phyloP scores from a whole-genome alignment of 2,797 vertebrate genomes.

The Chaetodon trifasciatus region DNA sequence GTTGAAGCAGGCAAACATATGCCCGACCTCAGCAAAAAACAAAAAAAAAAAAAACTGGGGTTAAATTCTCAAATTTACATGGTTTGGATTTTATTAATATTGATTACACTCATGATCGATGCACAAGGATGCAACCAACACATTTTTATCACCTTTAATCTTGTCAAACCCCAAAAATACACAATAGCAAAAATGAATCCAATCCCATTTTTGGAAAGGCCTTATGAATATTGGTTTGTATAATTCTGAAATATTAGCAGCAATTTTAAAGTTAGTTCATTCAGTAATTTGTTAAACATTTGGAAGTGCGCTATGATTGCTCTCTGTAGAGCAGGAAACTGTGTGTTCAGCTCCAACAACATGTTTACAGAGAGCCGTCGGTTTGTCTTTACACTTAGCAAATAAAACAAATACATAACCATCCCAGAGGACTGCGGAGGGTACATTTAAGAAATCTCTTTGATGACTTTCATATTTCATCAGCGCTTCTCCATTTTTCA shows the following conservation, averaged over 20 bases:
- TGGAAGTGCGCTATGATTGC: neutral
- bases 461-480: constrained; percentile 45
- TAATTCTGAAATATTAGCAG: neutral
- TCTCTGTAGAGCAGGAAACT: neutral
- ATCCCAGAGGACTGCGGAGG: constrained; percentile 15
- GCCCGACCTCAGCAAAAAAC: too few species aligned
- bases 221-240: neutral
- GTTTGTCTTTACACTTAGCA: constrained; percentile 44
- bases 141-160: neutral
- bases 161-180: neutral
- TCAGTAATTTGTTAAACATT: constrained; percentile 26
- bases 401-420: constrained; percentile 32
- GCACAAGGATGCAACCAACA: neutral
- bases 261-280: constrained; percentile 11
- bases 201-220: neutral
- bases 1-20: neutral
- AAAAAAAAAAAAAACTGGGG: too few species aligned
- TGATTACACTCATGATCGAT: neutral
- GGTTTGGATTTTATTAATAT: neutral
- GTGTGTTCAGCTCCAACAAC: constrained; percentile 29
- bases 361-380: constrained; percentile 43
- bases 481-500: constrained; percentile 21
- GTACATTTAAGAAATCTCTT: constrained; percentile 34
- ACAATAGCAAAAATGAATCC: neutral
- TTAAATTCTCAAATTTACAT: neutral